These are phyloP conservation scores for Erannis defoliaria DNA, from an alignment of 2,888 invertebrate species.

Conservation along the genomic window DNA sequence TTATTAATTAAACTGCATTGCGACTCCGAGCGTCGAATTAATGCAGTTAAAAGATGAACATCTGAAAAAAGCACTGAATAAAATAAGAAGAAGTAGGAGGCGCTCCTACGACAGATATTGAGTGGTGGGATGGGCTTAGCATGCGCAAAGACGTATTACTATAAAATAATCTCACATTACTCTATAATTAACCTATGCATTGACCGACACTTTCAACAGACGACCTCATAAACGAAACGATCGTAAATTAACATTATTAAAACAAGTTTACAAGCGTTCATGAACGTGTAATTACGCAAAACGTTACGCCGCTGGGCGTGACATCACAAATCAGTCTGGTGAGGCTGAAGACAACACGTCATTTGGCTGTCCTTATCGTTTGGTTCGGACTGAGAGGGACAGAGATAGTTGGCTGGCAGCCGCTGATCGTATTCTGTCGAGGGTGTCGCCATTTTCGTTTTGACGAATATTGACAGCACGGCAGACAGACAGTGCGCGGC, in stretches of 20 bases:
- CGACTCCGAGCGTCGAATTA: constrained; percentile 72
- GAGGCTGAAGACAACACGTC: constrained; percentile 80
- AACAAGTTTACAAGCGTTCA: constrained; percentile 82
- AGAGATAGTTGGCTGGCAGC: constrained; percentile 66
- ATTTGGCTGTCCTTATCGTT: constrained; percentile 62
- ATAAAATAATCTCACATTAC: constrained; percentile 62
- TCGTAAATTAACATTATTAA: constrained; percentile 82
- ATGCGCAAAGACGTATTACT: constrained; percentile 83
- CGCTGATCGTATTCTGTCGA: constrained; percentile 85
- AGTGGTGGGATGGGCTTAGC: constrained; percentile 85
- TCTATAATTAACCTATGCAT: constrained; percentile 72
- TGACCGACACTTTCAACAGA: constrained; percentile 74
- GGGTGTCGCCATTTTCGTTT: constrained; percentile 91
- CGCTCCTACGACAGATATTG: constrained; percentile 84
- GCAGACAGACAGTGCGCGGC: constrained; percentile 85
- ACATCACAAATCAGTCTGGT: constrained; percentile 85
- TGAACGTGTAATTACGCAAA: constrained; percentile 84
- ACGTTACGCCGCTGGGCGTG: constrained; percentile 87
- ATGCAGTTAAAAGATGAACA: constrained; percentile 77
- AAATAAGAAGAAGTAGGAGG: constrained; percentile 86
- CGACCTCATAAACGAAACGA: constrained; percentile 74
- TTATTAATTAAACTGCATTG: constrained; percentile 84
- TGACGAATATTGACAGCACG: constrained; percentile 91
- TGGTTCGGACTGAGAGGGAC: constrained; percentile 58
- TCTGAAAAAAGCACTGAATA: constrained; percentile 79